These are phyloP conservation scores for Drosophila chauvacae DNA, from an alignment of 1,140 invertebrate genomes.

Conservation along the genomic window DNA sequence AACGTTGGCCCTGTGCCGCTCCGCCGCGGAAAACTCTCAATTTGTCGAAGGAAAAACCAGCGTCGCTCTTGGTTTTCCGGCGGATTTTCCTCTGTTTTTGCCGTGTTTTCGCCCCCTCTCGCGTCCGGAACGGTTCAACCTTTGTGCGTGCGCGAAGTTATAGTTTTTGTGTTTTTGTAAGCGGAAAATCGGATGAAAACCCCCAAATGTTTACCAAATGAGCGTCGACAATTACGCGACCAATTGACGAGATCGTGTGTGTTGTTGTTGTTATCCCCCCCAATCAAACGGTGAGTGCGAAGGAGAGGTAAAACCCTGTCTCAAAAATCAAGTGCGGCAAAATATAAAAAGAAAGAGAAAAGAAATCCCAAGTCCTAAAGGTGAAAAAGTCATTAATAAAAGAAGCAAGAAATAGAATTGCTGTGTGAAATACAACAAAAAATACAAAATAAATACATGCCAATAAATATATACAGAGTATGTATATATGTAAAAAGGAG, in stretches of 20 bases:
- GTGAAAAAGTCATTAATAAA: slow-evolving; percentile 76
- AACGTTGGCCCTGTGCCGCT: slow-evolving; percentile 12
- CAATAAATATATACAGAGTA: slow-evolving; percentile 24
- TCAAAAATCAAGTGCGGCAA: slow-evolving; percentile 35
- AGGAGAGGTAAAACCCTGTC: slow-evolving; percentile 15
- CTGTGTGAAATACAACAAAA: slow-evolving; percentile 47
- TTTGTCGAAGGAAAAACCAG: slow-evolving; percentile 16
- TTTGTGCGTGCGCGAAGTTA: slow-evolving; percentile 15
- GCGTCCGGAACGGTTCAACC: slow-evolving; percentile 6
- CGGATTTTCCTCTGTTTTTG: slow-evolving; percentile 8
- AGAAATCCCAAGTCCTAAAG: slow-evolving; percentile 40
- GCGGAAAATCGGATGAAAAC: slow-evolving; percentile 70
- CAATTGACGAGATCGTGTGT: slow-evolving; percentile 67
- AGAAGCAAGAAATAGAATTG: slow-evolving; percentile 59
- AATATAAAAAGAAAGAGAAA: slow-evolving; percentile 12
- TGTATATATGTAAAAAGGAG: slow-evolving; percentile 54
- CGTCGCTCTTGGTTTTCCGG: slow-evolving; percentile 11
- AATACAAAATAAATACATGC: slow-evolving; percentile 36
- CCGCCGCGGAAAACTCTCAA: slow-evolving; percentile 5
- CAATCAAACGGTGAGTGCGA: slow-evolving; percentile 68
- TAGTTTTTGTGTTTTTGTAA: slow-evolving; percentile 67
- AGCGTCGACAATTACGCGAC: slow-evolving; percentile 50
- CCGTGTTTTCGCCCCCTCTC: slow-evolving; percentile 7
- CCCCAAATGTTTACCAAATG: slow-evolving; percentile 72
- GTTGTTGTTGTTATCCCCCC: slow-evolving; percentile 14